phyloP scores from a whole-genome alignment of 1,140 invertebrate species.

The Zaprionus capensis region DNA sequence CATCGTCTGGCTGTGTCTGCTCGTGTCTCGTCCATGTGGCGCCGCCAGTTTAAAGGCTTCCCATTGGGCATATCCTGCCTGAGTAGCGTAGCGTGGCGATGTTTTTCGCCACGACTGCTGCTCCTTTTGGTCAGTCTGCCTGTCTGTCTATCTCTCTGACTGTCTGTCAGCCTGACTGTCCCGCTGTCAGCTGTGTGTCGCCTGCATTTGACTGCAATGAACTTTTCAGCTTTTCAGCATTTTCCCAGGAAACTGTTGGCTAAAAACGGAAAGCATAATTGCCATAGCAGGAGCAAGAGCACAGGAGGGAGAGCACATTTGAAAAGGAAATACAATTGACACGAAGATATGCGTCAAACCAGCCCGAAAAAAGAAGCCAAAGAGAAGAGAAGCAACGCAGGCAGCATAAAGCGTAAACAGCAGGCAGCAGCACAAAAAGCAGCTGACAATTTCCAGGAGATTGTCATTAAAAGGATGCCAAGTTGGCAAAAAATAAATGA shows the following conservation, averaged over 20 bases:
- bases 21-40: constrained; percentile 72
- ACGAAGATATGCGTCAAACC: constrained; percentile 35
- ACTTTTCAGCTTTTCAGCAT: constrained; percentile 52
- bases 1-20: constrained; percentile 22
- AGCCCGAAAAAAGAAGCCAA: not conserved
- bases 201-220: constrained; percentile 62
- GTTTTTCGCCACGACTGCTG: constrained; percentile 2
- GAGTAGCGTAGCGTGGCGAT: not conserved
- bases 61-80: constrained; percentile 35
- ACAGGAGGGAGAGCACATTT: constrained; percentile 44
- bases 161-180: constrained; percentile 4
- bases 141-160: not conserved
- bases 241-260: constrained; percentile 50
- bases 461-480: constrained; percentile 46
- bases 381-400: constrained; percentile 2
- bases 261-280: constrained; percentile 60
- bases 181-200: constrained; percentile 15
- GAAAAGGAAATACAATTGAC: constrained; percentile 65
- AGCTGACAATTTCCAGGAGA: constrained; percentile 39
- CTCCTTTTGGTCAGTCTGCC: constrained; percentile 18
- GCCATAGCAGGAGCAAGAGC: constrained; percentile 19
- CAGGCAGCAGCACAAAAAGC: constrained; percentile 9
- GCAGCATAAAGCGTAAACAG: constrained; percentile 1
- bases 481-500: constrained; percentile 30
- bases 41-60: constrained; percentile 60